These are phyloP conservation scores for Australoheros scitulus DNA, from an alignment of 2,113 vertebrate species.

Conservation along the genomic window DNA sequence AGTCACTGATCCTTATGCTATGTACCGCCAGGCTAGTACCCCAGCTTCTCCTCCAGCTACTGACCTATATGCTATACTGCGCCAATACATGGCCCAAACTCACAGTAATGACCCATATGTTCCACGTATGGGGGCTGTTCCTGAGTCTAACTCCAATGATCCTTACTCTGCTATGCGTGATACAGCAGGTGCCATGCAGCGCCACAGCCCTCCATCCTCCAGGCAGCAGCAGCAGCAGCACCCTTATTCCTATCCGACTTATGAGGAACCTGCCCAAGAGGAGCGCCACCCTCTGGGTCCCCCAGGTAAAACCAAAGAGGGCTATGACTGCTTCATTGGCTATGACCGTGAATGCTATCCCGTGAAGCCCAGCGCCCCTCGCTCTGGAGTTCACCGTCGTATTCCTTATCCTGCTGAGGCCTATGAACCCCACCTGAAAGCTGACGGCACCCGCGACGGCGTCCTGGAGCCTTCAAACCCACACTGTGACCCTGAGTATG, in stretches of 20 bases:
- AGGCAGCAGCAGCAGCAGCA: conserved; percentile 43
- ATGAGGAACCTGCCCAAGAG: conserved; percentile 67
- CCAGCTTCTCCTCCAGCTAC: conserved; percentile 42
- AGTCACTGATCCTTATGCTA: conserved; percentile 65
- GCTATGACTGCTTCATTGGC: conserved; percentile 81
- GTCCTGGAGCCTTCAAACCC: conserved; percentile 77
- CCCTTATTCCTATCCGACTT: conserved; percentile 34
- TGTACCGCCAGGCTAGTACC: conserved; percentile 54
- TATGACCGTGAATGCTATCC: conserved; percentile 82
- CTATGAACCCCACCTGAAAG: conserved; percentile 77
- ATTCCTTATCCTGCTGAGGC: conserved; percentile 54
- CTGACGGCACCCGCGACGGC: conserved; percentile 68
- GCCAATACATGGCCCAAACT: conserved; percentile 59
- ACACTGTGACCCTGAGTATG: conserved; percentile 82
- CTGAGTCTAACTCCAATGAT: conserved; percentile 61
- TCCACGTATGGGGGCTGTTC: conserved; percentile 42
- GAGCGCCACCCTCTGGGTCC: conserved; percentile 74
- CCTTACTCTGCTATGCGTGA: conserved; percentile 60
- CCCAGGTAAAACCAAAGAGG: conserved; percentile 83
- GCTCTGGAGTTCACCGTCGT: conserved; percentile 54
- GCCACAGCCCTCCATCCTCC: conserved; percentile 14
- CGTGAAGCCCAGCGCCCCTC: conserved; percentile 52
- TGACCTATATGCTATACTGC: conserved; percentile 62
- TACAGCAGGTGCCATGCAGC: conserved; percentile 46
- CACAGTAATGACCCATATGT: conserved; percentile 51